Evolutionary conservation across 2,888 invertebrate genomes (phyloP).

Genomic region (Ferdinandea cuprea): DNA sequence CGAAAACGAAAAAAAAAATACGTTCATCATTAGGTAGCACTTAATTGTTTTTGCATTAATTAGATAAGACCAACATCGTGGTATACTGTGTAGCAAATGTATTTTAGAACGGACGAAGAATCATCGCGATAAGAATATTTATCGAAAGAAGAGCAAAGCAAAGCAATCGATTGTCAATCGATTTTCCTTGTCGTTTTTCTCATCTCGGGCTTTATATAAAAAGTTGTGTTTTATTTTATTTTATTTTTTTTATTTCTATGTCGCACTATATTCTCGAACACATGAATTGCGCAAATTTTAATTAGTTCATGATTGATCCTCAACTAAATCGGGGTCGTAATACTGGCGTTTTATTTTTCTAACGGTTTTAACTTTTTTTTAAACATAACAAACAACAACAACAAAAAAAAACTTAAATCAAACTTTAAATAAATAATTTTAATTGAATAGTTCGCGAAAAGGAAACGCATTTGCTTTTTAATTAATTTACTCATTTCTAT

Average conservation of each 20-base stretch:
- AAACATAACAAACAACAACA: background rate
- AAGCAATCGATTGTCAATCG: constrained; percentile 56
- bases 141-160: constrained; percentile 28
- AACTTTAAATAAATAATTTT: background rate
- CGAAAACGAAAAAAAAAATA: constrained; percentile 35
- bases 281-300: constrained; percentile 74
- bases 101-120: constrained; percentile 18
- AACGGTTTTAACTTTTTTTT: constrained; percentile 12
- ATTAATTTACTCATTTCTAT: background rate
- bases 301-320: constrained; percentile 76
- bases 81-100: background rate
- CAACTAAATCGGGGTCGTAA: constrained; percentile 73
- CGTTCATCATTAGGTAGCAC: constrained; percentile 18
- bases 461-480: no score
- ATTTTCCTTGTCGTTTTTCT: constrained; percentile 36
- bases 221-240: constrained; percentile 3
- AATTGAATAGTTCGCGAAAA: constrained; percentile 1
- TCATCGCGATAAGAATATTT: constrained; percentile 45
- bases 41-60: constrained; percentile 54
- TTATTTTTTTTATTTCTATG: constrained; percentile 42
- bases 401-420: background rate
- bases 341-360: constrained; percentile 40
- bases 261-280: constrained; percentile 61
- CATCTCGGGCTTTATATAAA: constrained; percentile 48
- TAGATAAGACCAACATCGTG: constrained; percentile 53